Conservation (phyloP, 2,888 invertebrate genomes). For the Cryptosula pallasiana region DNA sequence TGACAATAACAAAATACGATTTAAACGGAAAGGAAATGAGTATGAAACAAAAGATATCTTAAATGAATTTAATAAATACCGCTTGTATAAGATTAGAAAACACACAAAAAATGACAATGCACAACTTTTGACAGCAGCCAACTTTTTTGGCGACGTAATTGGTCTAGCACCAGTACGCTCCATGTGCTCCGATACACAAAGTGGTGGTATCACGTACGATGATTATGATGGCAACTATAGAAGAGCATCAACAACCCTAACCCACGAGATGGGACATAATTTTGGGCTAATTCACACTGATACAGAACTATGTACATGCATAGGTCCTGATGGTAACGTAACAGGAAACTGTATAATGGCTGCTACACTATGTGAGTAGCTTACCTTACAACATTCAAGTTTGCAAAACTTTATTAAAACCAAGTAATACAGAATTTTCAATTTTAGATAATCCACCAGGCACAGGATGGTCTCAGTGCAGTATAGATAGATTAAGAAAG, state of each 20-base stretch:
- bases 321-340: neutral
- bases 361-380: neutral
- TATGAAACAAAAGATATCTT: slow-evolving; percentile 79
- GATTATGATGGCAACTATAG: neutral
- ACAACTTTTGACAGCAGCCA: slow-evolving; percentile 63
- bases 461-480: neutral
- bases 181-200: neutral
- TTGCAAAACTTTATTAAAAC: too few species aligned
- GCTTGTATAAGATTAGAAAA: slow-evolving; percentile 70
- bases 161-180: neutral
- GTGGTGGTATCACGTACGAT: neutral
- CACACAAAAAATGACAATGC: slow-evolving; percentile 94
- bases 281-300: slow-evolving; percentile 92
- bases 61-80: slow-evolving; percentile 82
- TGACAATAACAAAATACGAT: slow-evolving; percentile 76
- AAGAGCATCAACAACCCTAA: slow-evolving; percentile 92
- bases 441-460: neutral
- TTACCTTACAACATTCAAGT: too few species aligned
- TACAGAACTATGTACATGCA: neutral
- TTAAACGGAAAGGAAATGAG: slow-evolving; percentile 52
- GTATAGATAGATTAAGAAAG: neutral
- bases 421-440: too few species aligned
- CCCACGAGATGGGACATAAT: slow-evolving; percentile 98
- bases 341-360: neutral
- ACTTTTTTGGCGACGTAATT: slow-evolving; percentile 30